These are phyloP conservation scores for Semnornis frantzii DNA, from an alignment of 2,113 vertebrate species.

Conservation along the genomic window DNA sequence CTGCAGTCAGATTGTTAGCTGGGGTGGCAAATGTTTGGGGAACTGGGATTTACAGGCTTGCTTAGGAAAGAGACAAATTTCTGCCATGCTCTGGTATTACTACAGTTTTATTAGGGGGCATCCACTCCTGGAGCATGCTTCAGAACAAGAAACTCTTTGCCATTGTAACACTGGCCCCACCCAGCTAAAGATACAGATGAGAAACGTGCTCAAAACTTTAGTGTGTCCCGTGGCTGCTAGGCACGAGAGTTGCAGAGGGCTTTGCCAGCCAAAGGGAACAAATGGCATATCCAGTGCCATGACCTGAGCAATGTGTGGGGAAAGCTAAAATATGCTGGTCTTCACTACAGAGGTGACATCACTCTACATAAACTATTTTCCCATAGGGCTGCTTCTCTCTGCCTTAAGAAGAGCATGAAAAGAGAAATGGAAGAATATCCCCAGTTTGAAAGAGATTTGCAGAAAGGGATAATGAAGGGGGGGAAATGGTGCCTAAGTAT, in stretches of 20 bases:
- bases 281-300: background rate
- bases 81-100: background rate
- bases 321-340: background rate
- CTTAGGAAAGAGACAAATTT: background rate
- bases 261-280: background rate
- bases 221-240: background rate
- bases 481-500: background rate
- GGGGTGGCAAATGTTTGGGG: background rate
- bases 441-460: background rate
- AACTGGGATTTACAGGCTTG: background rate
- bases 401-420: background rate
- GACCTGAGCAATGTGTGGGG: background rate
- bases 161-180: background rate
- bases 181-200: background rate
- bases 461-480: background rate
- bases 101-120: background rate
- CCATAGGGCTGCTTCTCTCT: background rate
- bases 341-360: background rate
- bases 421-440: conserved; percentile 15
- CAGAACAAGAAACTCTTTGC: background rate
- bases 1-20: background rate
- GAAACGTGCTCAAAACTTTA: background rate
- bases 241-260: background rate
- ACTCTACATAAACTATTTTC: background rate
- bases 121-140: background rate